These are phyloP conservation scores for Characodon lateralis DNA, from an alignment of 2,797 vertebrate species.

Conservation along the genomic window DNA sequence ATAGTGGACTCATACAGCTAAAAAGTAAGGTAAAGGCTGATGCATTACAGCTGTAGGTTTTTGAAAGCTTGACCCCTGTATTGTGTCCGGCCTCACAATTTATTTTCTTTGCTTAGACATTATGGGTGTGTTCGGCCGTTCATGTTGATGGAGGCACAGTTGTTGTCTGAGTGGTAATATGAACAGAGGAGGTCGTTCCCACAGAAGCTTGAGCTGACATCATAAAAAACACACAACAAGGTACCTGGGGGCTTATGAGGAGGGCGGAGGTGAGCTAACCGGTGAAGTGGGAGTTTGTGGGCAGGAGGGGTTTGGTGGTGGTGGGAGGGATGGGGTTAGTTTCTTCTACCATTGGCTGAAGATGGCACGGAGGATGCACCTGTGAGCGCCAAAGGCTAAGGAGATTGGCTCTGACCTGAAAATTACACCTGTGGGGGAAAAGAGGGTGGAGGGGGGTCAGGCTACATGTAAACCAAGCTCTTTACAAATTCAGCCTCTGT, in stretches of 20 bases:
- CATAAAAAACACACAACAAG: slow-evolving; percentile 82
- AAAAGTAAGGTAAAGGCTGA: slow-evolving; percentile 55
- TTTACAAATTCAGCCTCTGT: slow-evolving; percentile 91
- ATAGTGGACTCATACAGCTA: slow-evolving; percentile 27
- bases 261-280: slow-evolving; percentile 65
- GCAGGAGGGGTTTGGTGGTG: slow-evolving; percentile 13
- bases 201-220: slow-evolving; percentile 83
- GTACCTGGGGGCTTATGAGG: slow-evolving; percentile 74
- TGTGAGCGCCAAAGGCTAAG: slow-evolving; percentile 79
- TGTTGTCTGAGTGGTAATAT: slow-evolving; percentile 68
- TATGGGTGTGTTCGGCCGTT: slow-evolving; percentile 58
- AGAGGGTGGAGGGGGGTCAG: slow-evolving; percentile 58
- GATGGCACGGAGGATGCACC: slow-evolving; percentile 76
- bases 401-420: slow-evolving; percentile 84
- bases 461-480: slow-evolving; percentile 89
- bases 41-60: slow-evolving; percentile 26
- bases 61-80: slow-evolving; percentile 4
- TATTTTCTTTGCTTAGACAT: slow-evolving; percentile 17
- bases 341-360: slow-evolving; percentile 70
- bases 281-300: slow-evolving; percentile 55
- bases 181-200: slow-evolving; percentile 74
- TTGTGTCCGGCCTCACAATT: background rate
- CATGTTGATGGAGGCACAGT: slow-evolving; percentile 51
- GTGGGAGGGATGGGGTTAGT: slow-evolving; percentile 34
- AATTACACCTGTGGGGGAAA: slow-evolving; percentile 85